These are phyloP conservation scores for Tetropium fuscum DNA, from an alignment of 2,888 invertebrate genomes.

Conservation along the genomic window DNA sequence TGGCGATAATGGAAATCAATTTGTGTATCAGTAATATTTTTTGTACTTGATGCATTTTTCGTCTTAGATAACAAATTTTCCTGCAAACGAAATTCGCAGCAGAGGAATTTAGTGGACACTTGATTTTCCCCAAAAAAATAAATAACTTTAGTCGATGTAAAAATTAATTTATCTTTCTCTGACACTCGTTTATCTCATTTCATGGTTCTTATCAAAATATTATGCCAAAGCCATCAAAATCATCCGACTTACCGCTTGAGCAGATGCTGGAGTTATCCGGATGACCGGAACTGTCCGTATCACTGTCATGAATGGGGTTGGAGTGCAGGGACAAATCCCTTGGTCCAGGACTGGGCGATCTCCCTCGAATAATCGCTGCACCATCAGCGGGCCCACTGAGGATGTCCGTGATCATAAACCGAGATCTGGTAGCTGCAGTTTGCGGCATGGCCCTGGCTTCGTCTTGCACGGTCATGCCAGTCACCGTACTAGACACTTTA, in stretches of 20 bases:
- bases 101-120: no score
- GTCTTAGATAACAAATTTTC: no score
- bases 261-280: slow-evolving; percentile 69
- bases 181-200: no score
- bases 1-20: no score
- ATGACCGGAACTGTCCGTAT: slow-evolving; percentile 69
- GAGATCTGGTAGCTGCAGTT: slow-evolving; percentile 73
- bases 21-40: no score
- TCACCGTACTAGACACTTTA: slow-evolving; percentile 61
- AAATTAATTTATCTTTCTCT: no score
- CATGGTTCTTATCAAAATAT: no score
- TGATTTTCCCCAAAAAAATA: no score
- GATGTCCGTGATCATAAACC: slow-evolving; percentile 93
- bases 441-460: slow-evolving; percentile 65
- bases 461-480: slow-evolving; percentile 68
- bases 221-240: no score
- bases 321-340: slow-evolving; percentile 69
- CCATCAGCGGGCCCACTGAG: slow-evolving; percentile 75
- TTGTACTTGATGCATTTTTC: no score
- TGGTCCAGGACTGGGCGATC: slow-evolving; percentile 69
- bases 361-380: slow-evolving; percentile 66
- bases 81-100: no score
- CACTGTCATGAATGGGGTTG: slow-evolving; percentile 66
- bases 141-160: no score
- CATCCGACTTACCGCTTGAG: slow-evolving; percentile 67